Base-by-base conservation (phyloP, 2,797 vertebrate genomes). In the Anguilla anguilla region DNA sequence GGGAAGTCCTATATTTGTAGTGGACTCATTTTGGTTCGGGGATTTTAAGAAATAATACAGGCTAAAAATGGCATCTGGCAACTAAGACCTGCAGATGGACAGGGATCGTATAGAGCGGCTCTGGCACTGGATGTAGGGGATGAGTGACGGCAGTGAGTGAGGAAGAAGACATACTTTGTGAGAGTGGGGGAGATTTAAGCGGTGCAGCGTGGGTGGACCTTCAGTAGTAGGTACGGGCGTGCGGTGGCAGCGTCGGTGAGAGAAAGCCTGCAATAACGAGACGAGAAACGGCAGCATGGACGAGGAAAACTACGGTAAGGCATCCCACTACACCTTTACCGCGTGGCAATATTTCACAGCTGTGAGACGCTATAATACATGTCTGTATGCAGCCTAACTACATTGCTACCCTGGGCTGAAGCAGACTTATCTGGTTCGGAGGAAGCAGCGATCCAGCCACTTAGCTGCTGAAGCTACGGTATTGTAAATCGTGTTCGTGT, bases 221-320 rank as follows among this genome's bases (percentile, higher is more conserved):
- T 43, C 74, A 79, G 13, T 17, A 39, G 72, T 19, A 43, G 35
- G n/a, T 13, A 74, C 69, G 7, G 39, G 74, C 9, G 31, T 7
- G 35, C 72, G 31, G 74, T 9, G 17, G 74, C 74, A 79, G 31
- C 72, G 35, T 43, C 17, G 11, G 13, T 13, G 35, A 77, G 31
- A 77, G 72, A 28, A 39, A 77, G 89, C 91, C 90, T 92, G 85
- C 91, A 57, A 91, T 92, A 92, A 93, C 92, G 92, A 46, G 39
- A 46, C 74, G 31, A 74, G 92, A 93, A 92, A 90, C 94, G 90
- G 72, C 90, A 86, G 92, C 89, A 95, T 96, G 96, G 94, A 96
- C 87, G 93, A 91, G 86, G 93, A 94, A 69, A 89, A 89, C 88
- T 88, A 93, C 92, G 95, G 96, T 96, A 89, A n/a, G 96, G 91